Base-by-base conservation (phyloP, 2,113 vertebrate genomes). In the Polyodon spathula region DNA sequence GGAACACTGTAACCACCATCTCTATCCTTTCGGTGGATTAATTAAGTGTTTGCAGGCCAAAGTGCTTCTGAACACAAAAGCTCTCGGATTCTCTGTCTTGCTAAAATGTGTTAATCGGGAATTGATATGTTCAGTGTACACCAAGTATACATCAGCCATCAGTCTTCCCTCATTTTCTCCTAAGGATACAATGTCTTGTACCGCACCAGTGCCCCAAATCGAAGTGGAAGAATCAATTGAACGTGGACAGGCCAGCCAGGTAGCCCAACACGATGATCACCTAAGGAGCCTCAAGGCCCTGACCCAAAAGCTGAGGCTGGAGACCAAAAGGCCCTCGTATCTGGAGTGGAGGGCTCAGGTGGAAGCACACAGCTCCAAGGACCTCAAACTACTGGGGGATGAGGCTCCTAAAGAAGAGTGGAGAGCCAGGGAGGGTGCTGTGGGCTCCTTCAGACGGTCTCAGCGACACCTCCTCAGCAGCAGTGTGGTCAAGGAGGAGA, bases 301-400 rank as follows among this genome's bases (percentile, higher is more conserved):
- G 80, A 89, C 94, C 0, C 89, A 97, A 77, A 98, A 97, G 68
- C 75, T 98, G 69, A 90, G 90, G 56, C 86, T 98, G 70, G 89
- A 97, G 68, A 98, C 96, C 6, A 86, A 94, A 63, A 88, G 96
- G 17, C 93, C 95, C 0, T 98, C 96, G 6, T 98, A 98, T 72
- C 68, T 92, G 67, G 94, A 97, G 62, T 98, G 96, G 96, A 95
- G 90, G 70, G 93, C 90, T 0, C 82, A 74, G 62, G 68, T 97
- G 17, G 92, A 94, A 71, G 78, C 78, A 12, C 84, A 90, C 12
- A 59, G 75, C 0, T 81, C 85, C 81, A 81, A 81, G 41, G 80
- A 72, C 54, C 70, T 75, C 0, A 78, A 82, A 70, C 62, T 66
- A 0, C 50, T 9, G 1, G 63, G 17, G 7, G 77, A 69, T 0